Evolutionary conservation across 2,797 vertebrate genomes (phyloP).

Genomic region (Syngnathus acus): DNA sequence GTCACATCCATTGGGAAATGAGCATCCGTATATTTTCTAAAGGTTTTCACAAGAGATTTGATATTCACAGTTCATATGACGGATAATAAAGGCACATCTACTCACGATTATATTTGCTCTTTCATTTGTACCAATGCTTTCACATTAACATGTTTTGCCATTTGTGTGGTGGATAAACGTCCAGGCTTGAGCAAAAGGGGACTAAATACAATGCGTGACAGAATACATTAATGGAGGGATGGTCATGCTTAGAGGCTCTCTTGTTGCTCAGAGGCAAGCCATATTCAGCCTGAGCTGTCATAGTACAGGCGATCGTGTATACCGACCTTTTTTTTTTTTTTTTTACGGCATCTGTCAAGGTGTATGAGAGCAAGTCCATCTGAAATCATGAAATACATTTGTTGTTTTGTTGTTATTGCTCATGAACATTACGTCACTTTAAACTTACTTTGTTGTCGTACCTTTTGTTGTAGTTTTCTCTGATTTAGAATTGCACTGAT

Average conservation of each 20-base stretch:
- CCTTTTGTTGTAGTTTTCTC: no score
- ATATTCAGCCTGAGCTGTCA: slow-evolving; percentile 35
- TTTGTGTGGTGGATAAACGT: slow-evolving; percentile 45
- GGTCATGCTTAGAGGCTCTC: slow-evolving; percentile 32
- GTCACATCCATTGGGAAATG: slow-evolving; percentile 5
- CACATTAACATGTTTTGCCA: slow-evolving; percentile 38
- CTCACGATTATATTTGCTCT: slow-evolving; percentile 20
- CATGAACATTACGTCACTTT: not conserved
- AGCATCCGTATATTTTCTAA: slow-evolving; percentile 8
- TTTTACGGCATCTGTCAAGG: not conserved
- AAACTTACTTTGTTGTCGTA: no score
- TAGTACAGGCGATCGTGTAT: slow-evolving; percentile 10
- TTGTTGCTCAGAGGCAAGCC: slow-evolving; percentile 19
- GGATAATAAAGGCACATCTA: slow-evolving; percentile 3
- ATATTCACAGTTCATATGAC: slow-evolving; percentile 26
- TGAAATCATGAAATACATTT: not conserved
- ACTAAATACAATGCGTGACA: slow-evolving; percentile 53
- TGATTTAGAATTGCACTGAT: no score
- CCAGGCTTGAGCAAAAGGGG: slow-evolving; percentile 33
- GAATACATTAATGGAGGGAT: slow-evolving; percentile 60
- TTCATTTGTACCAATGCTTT: slow-evolving; percentile 26
- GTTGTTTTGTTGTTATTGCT: not conserved
- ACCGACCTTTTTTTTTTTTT: slow-evolving; percentile 17
- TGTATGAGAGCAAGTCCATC: not conserved
- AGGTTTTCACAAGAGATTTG: slow-evolving; percentile 22